A percentile compares a stretch with the other conserved stretches of the same genome.
Conservation (phyloP, 2,113 vertebrate species). For the Anarrhichthys ocellatus region DNA sequence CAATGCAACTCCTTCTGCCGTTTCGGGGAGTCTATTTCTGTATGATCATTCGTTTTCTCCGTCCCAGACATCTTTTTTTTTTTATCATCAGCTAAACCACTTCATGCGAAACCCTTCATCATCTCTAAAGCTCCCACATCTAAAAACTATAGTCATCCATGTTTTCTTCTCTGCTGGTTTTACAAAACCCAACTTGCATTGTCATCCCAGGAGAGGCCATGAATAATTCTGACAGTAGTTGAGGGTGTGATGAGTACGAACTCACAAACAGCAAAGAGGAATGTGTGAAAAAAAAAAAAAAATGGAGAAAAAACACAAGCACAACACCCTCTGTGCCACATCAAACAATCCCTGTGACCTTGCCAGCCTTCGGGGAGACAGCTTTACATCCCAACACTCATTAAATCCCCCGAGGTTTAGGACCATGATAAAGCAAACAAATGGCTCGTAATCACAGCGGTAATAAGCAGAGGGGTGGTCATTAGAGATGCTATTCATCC, state of each 20-base stretch:
- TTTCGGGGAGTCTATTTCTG: conserved; percentile 34
- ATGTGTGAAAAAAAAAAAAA: conserved; percentile 14
- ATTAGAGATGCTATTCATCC: conserved; percentile 76
- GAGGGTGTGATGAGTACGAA: conserved; percentile 41
- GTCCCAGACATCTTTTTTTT: conserved; percentile 5
- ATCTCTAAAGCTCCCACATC: conserved; percentile 36
- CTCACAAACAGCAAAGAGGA: conserved; percentile 41
- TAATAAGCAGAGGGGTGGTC: conserved; percentile 76
- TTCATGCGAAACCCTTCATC: conserved; percentile 29
- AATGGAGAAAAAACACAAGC: background rate
- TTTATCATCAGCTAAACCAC: conserved; percentile 24
- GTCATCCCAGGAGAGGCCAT: conserved; percentile 42
- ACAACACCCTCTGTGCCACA: conserved; percentile 43
- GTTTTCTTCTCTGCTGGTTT: conserved; percentile 48
- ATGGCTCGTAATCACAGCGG: conserved; percentile 78
- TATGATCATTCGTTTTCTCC: conserved; percentile 38
- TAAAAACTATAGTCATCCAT: conserved; percentile 30
- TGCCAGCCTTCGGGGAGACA: conserved; percentile 60
- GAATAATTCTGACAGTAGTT: conserved; percentile 59
- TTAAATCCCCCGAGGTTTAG: conserved; percentile 72
- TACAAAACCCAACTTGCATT: conserved; percentile 33
- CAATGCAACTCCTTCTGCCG: conserved; percentile 48
- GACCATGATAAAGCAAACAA: conserved; percentile 81
- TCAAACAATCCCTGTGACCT: conserved; percentile 70
- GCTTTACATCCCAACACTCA: conserved; percentile 71